Percentiles rank a stretch among this genome's conserved stretches.
These are phyloP conservation scores for Apotomis betuletana DNA, from an alignment of 2,888 invertebrate species.

Conservation along the genomic window DNA sequence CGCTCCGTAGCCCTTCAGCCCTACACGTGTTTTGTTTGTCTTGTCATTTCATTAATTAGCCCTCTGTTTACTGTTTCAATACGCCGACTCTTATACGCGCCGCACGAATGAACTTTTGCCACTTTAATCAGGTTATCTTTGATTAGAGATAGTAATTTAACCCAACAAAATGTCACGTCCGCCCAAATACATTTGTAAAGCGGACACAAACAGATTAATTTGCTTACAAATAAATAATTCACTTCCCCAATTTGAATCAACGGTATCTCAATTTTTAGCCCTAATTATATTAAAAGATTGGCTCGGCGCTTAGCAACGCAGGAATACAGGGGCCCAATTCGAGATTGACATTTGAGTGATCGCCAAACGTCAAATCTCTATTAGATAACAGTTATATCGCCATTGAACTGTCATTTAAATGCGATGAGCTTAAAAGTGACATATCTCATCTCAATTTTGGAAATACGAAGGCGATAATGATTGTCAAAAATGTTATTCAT, in stretches of 20 bases:
- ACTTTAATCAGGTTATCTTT: slow-evolving; percentile 65
- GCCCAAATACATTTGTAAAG: slow-evolving; percentile 31
- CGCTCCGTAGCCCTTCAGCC: slow-evolving; percentile 40
- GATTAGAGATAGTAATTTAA: slow-evolving; percentile 56
- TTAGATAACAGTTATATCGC: too few species aligned
- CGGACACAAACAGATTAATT: slow-evolving; percentile 28
- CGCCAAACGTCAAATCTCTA: too few species aligned
- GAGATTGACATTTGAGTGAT: too few species aligned
- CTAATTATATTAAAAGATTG: slow-evolving; percentile 6
- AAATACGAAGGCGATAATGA: too few species aligned
- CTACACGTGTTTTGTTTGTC: slow-evolving; percentile 54
- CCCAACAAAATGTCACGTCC: slow-evolving; percentile 47
- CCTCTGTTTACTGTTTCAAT: slow-evolving; percentile 69
- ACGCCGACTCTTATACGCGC: slow-evolving; percentile 62
- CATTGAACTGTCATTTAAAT: too few species aligned
- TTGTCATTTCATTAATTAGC: slow-evolving; percentile 71
- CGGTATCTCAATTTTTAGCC: slow-evolving; percentile 21
- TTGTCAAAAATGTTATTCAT: too few species aligned
- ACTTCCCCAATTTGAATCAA: slow-evolving; percentile 7
- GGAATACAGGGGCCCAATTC: too few species aligned
- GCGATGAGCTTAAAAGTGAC: too few species aligned
- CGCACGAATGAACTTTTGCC: slow-evolving; percentile 68
- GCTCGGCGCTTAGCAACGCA: background rate
- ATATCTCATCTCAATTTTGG: too few species aligned
- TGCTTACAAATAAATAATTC: slow-evolving; percentile 19